These are phyloP conservation scores for Verasper variegatus DNA, from an alignment of 2,113 vertebrate genomes.

Conservation along the genomic window DNA sequence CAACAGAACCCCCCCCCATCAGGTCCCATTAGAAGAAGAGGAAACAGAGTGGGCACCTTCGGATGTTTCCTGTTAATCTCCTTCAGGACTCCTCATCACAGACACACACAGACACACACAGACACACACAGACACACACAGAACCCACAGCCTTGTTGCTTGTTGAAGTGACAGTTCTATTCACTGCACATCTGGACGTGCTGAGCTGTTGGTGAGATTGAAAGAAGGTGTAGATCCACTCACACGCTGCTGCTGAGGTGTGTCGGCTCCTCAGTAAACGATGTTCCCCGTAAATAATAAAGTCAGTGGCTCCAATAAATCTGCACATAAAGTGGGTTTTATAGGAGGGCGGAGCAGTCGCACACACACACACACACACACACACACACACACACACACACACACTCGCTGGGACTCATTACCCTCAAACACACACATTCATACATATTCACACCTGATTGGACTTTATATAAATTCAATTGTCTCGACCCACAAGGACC, in stretches of 20 bases:
- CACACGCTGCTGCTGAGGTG: background rate
- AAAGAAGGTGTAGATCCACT: background rate
- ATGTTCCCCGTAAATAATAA: constrained; percentile 49
- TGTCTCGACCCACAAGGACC: background rate
- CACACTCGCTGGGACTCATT: background rate
- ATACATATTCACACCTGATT: background rate
- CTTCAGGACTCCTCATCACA: too few relatives aligned
- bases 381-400: background rate
- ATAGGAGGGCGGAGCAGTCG: background rate
- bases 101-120: too few relatives aligned
- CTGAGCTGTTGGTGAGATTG: too few relatives aligned
- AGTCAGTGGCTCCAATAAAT: constrained; percentile 43
- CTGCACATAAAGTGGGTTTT: constrained; percentile 53
- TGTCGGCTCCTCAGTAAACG: constrained; percentile 18
- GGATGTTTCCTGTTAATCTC: too few relatives aligned
- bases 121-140: too few relatives aligned
- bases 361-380: background rate
- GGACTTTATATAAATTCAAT: background rate
- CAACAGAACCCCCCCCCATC: too few relatives aligned
- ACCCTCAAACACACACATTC: background rate
- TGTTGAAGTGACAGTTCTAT: too few relatives aligned
- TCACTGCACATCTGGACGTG: too few relatives aligned
- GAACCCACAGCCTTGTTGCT: too few relatives aligned
- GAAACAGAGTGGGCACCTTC: too few relatives aligned
- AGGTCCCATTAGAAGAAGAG: too few relatives aligned